Evolutionary conservation across 2,113 vertebrate species (phyloP).

Genomic region (Anguilla japonica): DNA sequence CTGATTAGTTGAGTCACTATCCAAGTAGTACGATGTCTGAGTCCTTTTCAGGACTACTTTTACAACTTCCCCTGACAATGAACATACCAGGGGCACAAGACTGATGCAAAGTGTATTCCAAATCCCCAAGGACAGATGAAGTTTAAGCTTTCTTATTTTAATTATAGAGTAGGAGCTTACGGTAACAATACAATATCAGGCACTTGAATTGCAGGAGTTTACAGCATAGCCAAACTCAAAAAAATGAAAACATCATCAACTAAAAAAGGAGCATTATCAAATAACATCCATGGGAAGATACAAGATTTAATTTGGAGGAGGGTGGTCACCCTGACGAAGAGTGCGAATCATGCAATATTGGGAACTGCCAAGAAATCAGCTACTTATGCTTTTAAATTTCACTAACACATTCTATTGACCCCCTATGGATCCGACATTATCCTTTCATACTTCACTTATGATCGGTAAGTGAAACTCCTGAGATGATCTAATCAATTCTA

Average conservation of each 20-base stretch:
- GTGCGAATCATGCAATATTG: too few species aligned
- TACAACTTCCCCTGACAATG: not conserved
- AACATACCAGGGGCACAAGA: not conserved
- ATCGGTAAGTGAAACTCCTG: not conserved
- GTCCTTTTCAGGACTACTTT: too few species aligned
- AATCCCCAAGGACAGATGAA: not conserved
- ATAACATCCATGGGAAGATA: too few species aligned
- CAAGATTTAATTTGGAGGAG: too few species aligned
- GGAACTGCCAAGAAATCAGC: too few species aligned
- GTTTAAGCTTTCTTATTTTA: too few species aligned
- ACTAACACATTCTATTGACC: too few species aligned
- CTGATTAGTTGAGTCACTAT: not conserved
- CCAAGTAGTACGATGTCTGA: too few species aligned
- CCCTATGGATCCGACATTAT: not conserved
- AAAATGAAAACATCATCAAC: not conserved
- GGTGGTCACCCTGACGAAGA: too few species aligned
- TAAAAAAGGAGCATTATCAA: not conserved
- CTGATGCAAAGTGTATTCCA: not conserved
- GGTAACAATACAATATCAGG: not conserved
- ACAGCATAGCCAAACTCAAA: not conserved
- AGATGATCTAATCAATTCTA: conserved; percentile 4
- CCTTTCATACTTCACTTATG: not conserved
- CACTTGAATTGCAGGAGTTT: not conserved
- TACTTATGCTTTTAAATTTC: too few species aligned
- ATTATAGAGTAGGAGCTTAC: too few species aligned